These are phyloP conservation scores for Tryphoninae sp. DNA, from an alignment of 2,888 invertebrate genomes.

Conservation along the genomic window DNA sequence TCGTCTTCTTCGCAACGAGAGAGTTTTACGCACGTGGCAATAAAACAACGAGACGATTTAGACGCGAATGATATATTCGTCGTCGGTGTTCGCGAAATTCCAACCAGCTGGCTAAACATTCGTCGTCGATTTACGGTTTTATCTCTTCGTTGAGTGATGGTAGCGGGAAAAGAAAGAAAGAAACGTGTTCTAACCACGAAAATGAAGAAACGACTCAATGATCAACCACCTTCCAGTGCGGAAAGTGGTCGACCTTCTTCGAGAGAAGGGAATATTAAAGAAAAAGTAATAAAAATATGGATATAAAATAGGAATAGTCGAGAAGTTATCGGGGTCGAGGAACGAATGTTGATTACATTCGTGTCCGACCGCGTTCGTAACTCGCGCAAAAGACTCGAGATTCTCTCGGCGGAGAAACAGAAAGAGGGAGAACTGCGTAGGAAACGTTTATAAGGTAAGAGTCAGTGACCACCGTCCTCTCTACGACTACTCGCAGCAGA, in stretches of 20 bases:
- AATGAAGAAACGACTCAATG: background rate
- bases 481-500: constrained; percentile 25
- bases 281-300: background rate
- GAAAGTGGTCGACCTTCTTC: constrained; percentile 20
- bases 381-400: constrained; percentile 42
- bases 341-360: constrained; percentile 20
- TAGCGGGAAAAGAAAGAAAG: background rate
- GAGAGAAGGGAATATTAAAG: constrained; percentile 23
- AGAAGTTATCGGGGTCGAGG: constrained; percentile 37
- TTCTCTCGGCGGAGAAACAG: constrained; percentile 2
- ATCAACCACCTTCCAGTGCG: background rate
- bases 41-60: constrained; percentile 1
- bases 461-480: constrained; percentile 52
- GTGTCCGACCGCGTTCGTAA: constrained; percentile 32
- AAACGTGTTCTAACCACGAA: background rate
- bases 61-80: constrained; percentile 7
- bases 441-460: constrained; percentile 49
- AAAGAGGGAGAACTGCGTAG: background rate
- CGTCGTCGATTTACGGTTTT: constrained; percentile 44
- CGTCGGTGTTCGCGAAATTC: constrained; percentile 9
- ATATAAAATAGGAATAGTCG: constrained; percentile 29
- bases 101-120: constrained; percentile 55
- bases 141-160: constrained; percentile 28
- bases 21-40: constrained; percentile 2
- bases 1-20: background rate